A percentile compares a stretch with the other conserved stretches of the same genome.
Conservation (phyloP, 2,113 vertebrate species). For the Brachyistius frenatus region DNA sequence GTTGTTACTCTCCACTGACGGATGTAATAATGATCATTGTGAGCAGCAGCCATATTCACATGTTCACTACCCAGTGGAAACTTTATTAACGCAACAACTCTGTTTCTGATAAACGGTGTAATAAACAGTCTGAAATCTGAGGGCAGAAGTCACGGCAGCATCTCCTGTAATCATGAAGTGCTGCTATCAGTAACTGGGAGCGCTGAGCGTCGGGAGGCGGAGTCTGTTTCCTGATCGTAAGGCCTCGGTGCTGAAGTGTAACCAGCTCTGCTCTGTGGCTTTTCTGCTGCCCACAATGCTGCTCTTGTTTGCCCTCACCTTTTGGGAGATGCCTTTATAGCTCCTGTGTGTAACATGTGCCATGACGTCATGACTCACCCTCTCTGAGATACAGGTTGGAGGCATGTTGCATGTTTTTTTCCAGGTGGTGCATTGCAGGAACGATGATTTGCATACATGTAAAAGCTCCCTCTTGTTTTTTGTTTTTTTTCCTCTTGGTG, state of each 20-base stretch:
- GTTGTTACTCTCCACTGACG: background rate
- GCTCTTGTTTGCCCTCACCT: constrained; percentile 44
- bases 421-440: background rate
- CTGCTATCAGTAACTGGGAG: background rate
- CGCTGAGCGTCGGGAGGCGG: background rate
- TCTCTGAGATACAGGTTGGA: background rate
- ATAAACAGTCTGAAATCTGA: constrained; percentile 5
- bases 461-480: background rate
- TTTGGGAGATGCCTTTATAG: constrained; percentile 6
- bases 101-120: constrained; percentile 4
- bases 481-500: background rate
- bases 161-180: constrained; percentile 13
- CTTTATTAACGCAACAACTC: background rate
- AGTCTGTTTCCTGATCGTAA: constrained; percentile 19
- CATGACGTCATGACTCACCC: background rate
- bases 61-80: background rate
- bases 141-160: constrained; percentile 5
- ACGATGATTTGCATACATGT: constrained; percentile 8
- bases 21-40: background rate
- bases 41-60: background rate
- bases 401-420: constrained; percentile 34
- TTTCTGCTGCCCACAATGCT: constrained; percentile 34
- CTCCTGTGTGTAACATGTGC: background rate
- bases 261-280: constrained; percentile 34
- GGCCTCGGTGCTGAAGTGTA: constrained; percentile 15